Percentiles rank a stretch among this genome's conserved stretches.
These are phyloP conservation scores for Piliocolobus tephrosceles DNA, from an alignment of 2,113 vertebrate genomes.

Conservation along the genomic window DNA sequence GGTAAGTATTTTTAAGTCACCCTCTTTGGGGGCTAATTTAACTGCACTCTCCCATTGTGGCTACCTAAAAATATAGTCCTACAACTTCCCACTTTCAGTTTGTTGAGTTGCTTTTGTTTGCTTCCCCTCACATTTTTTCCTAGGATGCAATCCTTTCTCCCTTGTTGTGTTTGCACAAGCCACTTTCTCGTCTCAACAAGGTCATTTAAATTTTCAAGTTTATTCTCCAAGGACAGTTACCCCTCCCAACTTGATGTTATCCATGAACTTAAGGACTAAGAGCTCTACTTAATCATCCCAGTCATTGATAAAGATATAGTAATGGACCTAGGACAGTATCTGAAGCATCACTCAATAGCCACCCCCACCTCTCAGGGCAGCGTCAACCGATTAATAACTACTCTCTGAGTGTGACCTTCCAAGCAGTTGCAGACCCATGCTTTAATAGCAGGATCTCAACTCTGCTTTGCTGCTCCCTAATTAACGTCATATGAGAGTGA, in stretches of 20 bases:
- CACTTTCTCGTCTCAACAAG: conserved; percentile 43
- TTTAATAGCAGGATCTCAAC: conserved; percentile 65
- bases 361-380: conserved; percentile 16
- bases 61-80: not conserved
- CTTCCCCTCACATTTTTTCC: not conserved
- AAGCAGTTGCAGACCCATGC: conserved; percentile 43
- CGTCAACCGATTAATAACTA: conserved; percentile 63
- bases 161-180: conserved; percentile 15
- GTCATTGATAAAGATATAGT: conserved; percentile 67
- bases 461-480: conserved; percentile 52
- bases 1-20: not conserved
- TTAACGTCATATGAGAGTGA: conserved; percentile 65
- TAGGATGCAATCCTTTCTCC: not conserved
- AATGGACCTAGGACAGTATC: conserved; percentile 55
- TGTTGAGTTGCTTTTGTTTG: not conserved
- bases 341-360: conserved; percentile 54
- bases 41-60: not conserved
- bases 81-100: not conserved
- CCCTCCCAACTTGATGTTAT: conserved; percentile 53
- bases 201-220: conserved; percentile 67
- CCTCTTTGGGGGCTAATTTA: not conserved
- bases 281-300: conserved; percentile 61
- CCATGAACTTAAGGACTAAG: conserved; percentile 50
- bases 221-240: conserved; percentile 55
- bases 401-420: conserved; percentile 66